A percentile compares a stretch with the other conserved stretches of the same genome.
Evolutionary conservation across 2,113 vertebrate genomes (phyloP).

Genomic region (Corythoichthys intestinalis): DNA sequence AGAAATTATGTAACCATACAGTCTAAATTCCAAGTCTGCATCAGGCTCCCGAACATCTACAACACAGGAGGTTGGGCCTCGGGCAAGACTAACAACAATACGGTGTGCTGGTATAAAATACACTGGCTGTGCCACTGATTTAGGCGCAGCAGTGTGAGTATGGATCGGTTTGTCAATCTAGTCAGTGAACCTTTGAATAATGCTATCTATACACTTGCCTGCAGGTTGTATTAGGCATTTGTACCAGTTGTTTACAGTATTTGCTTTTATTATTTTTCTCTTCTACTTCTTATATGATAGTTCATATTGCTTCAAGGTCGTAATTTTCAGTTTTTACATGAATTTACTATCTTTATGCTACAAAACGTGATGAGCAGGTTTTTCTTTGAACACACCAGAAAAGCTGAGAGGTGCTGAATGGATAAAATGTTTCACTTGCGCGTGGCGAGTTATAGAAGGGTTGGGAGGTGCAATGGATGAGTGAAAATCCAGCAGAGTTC

Average conservation of each 20-base stretch:
- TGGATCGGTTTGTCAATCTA: background rate
- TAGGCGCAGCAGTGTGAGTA: background rate
- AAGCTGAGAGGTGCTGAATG: background rate
- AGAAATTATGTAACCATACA: no score
- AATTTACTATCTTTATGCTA: background rate
- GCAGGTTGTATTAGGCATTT: background rate
- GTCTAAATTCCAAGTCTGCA: no score
- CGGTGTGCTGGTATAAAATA: no score
- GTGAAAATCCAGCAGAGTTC: background rate
- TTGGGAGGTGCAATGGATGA: background rate
- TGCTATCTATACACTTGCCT: background rate
- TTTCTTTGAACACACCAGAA: background rate
- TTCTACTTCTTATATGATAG: background rate
- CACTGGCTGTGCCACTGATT: no score
- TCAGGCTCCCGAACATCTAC: no score
- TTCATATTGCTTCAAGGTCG: background rate
- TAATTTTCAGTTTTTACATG: background rate
- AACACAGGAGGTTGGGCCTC: no score
- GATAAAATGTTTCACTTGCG: background rate
- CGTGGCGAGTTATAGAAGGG: background rate
- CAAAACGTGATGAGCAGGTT: background rate
- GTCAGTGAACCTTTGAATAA: background rate
- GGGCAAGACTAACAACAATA: no score
- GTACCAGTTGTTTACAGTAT: background rate
- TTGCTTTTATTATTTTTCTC: background rate